Evolutionary conservation across 1,140 invertebrate genomes (phyloP).

Genomic region (Diplogasteroides magnus): DNA sequence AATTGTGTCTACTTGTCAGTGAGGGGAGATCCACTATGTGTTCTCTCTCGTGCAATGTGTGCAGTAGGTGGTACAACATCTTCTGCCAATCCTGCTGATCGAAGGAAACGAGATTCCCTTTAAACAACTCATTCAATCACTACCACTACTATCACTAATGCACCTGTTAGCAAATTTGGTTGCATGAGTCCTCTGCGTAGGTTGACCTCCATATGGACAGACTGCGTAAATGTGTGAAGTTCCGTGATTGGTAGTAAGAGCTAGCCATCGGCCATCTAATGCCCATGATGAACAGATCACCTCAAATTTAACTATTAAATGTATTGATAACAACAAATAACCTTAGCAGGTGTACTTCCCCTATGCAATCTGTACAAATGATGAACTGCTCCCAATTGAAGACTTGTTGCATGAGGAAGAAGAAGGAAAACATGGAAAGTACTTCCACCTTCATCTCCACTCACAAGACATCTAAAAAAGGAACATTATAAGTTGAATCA

Average conservation of each 20-base stretch:
- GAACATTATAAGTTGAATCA: not conserved
- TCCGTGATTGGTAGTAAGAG: conserved; percentile 84
- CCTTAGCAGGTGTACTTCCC: conserved; percentile 65
- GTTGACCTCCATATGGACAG: conserved; percentile 84
- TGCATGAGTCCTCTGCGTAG: conserved; percentile 84
- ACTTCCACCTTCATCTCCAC: conserved; percentile 85
- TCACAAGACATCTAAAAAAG: conserved; percentile 68
- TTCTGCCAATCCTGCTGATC: conserved; percentile 76
- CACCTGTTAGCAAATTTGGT: conserved; percentile 81
- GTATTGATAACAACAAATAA: conserved; percentile 46
- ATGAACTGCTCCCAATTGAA: conserved; percentile 81
- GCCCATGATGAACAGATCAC: conserved; percentile 64
- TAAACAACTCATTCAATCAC: not conserved
- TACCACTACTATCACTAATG: not conserved
- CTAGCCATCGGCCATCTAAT: conserved; percentile 86
- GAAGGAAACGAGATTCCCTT: conserved; percentile 79
- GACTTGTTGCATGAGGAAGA: conserved; percentile 81
- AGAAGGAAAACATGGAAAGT: conserved; percentile 92
- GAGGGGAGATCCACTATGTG: conserved; percentile 13
- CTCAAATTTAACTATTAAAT: conserved; percentile 51
- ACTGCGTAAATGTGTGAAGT: conserved; percentile 96
- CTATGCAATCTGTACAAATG: conserved; percentile 90
- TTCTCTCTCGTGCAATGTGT: conserved; percentile 10
- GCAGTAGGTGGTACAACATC: not conserved
- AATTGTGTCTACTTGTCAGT: not conserved